Percentiles rank a stretch among this genome's conserved stretches.
phyloP scores from a whole-genome alignment of 2,113 vertebrate genomes.

The Sebastes schlegelii region DNA sequence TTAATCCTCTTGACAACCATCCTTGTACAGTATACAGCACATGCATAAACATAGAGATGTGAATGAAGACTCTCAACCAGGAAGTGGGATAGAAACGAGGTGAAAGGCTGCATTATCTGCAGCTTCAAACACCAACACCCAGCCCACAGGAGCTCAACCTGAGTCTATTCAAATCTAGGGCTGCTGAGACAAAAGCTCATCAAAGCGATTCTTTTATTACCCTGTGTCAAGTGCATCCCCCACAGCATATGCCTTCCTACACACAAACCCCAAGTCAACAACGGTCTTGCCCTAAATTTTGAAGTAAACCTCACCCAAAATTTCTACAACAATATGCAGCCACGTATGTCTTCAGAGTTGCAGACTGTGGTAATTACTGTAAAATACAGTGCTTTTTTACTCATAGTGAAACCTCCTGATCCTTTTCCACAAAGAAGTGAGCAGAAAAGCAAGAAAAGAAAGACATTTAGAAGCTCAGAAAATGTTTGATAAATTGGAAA shows the following conservation, averaged over 20 bases:
- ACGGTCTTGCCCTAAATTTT: slow-evolving; percentile 56
- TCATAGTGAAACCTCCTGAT: slow-evolving; percentile 14
- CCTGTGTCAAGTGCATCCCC: slow-evolving; percentile 41
- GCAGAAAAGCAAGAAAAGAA: neutral
- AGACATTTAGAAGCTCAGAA: neutral
- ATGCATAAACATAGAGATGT: neutral
- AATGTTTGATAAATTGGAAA: slow-evolving; percentile 1
- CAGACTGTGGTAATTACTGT: slow-evolving; percentile 30
- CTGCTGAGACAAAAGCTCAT: slow-evolving; percentile 68
- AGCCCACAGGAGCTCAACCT: slow-evolving; percentile 40
- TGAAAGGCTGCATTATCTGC: slow-evolving; percentile 34
- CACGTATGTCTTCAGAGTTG: slow-evolving; percentile 18
- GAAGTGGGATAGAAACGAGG: slow-evolving; percentile 14
- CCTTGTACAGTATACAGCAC: neutral
- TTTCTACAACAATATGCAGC: slow-evolving; percentile 15
- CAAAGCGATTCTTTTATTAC: slow-evolving; percentile 72
- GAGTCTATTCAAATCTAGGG: slow-evolving; percentile 54
- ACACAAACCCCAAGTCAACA: slow-evolving; percentile 60
- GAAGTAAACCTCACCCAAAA: slow-evolving; percentile 28
- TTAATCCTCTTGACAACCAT: neutral
- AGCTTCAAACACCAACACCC: slow-evolving; percentile 42
- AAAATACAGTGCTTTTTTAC: slow-evolving; percentile 18
- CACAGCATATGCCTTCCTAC: slow-evolving; percentile 49
- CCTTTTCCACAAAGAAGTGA: neutral
- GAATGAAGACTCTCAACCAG: neutral